Conservation (phyloP, 2,888 invertebrate species). For the Rapana venosa region DNA sequence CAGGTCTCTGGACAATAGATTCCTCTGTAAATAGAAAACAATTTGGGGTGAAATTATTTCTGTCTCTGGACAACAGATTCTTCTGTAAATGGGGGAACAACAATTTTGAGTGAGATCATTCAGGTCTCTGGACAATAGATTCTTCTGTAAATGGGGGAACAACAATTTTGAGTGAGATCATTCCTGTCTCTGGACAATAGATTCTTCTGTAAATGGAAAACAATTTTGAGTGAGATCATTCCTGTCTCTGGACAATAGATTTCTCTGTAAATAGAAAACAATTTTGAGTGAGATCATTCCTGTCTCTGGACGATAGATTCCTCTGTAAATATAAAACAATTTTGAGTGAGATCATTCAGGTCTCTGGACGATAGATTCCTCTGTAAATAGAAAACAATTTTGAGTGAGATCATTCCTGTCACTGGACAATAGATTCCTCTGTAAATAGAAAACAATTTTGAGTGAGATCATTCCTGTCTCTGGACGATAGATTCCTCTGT, state of each 20-base stretch:
- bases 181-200: too few species aligned
- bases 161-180: background rate
- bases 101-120: too few species aligned
- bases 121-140: too few species aligned
- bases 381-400: background rate
- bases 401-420: too few species aligned
- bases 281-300: too few species aligned
- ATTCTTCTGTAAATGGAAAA: background rate
- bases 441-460: background rate
- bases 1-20: too few species aligned
- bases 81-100: background rate
- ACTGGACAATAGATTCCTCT: background rate
- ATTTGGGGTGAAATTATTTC: background rate
- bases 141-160: background rate
- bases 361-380: background rate
- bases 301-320: too few species aligned
- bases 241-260: background rate
- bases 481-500: too few species aligned
- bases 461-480: background rate
- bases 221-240: background rate
- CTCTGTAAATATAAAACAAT: too few species aligned
- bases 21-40: background rate
- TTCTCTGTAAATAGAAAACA: too few species aligned
- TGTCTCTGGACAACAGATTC: background rate
- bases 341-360: too few species aligned